These are phyloP conservation scores for Varanus salvator DNA, from an alignment of 2,113 vertebrate species.

Conservation along the genomic window DNA sequence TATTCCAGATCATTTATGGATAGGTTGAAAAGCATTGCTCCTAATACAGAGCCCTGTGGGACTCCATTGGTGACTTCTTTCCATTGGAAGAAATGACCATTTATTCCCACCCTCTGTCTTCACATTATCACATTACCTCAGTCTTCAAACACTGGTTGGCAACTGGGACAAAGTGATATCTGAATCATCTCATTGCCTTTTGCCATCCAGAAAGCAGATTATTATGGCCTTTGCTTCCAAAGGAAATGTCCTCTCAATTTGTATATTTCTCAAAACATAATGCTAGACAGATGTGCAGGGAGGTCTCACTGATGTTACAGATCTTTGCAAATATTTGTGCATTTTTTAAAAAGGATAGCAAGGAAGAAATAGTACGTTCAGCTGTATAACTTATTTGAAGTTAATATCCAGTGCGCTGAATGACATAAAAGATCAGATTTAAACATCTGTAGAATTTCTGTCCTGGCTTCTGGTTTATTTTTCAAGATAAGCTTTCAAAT, in stretches of 20 bases:
- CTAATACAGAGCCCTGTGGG: too few species aligned
- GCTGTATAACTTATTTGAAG: slow-evolving; percentile 56
- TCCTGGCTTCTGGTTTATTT: slow-evolving; percentile 63
- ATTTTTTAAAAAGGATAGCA: slow-evolving; percentile 38
- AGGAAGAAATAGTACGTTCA: slow-evolving; percentile 51
- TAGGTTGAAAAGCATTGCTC: too few species aligned
- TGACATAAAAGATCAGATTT: slow-evolving; percentile 66
- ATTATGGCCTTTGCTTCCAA: not conserved
- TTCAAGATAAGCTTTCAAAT: slow-evolving; percentile 78
- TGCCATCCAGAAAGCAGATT: slow-evolving; percentile 10
- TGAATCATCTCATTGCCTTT: not conserved
- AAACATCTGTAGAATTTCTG: slow-evolving; percentile 60
- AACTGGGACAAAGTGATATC: too few species aligned
- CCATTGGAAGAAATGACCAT: too few species aligned
- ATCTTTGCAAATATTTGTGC: not conserved
- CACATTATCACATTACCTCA: not conserved
- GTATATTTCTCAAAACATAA: not conserved
- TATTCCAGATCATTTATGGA: too few species aligned
- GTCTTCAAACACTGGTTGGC: not conserved
- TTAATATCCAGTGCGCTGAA: slow-evolving; percentile 54
- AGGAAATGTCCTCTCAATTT: not conserved
- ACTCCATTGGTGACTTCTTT: too few species aligned
- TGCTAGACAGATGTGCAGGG: not conserved
- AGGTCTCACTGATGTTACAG: not conserved
- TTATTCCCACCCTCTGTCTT: too few species aligned